Evolutionary conservation across 2,113 vertebrate genomes (phyloP), one percentile per base, ranked within the genome.

Genomic region (Crypturellus undulatus): DNA sequence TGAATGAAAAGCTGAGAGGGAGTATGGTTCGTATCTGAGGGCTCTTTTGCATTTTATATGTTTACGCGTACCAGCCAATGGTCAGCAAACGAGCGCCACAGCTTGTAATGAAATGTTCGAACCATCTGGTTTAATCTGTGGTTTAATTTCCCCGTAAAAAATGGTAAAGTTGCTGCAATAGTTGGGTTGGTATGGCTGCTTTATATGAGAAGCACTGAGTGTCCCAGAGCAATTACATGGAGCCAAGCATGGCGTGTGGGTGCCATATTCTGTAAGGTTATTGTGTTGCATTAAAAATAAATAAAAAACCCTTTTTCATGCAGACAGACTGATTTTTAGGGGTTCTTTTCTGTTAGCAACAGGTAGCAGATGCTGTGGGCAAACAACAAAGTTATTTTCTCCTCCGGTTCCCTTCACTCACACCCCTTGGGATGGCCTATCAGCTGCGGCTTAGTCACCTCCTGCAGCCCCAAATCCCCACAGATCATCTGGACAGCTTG

Each of bases 11-110:
- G 77, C 90, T 95, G 42, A 72, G 80, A 26, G 26, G 93, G 81
- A 75, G 72, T 58, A 86, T 93, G 83, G 90, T 96, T 94, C 92
- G 88, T 78, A 87, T 92, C 93, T 85, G 83, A 96, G 83, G 86
- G 92, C 95, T 92, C 83, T 96, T 96, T 96, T 84, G 52, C 80
- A 28, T 95, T 97, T 96, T 97, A 97, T 96, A 84, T 96, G 94
- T 97, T 97, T 96, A 97, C 83, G 79, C 60, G 54, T 65, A 84
- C 79, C 85, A 95, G 94, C 93, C 93, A 96, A 95, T 94, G 93
- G 94, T 96, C 95, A 97, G 93, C 93, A 96, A 94, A 97, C 84
- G 75, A 95, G 92, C 62, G 0, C 92, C 63, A 77, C 0, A 0
- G 70, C 94, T 96, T 79, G 83, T 84, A 96, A 96, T 93, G 96